These are phyloP conservation scores for Corythoichthys intestinalis DNA, from an alignment of 2,113 vertebrate species.

Conservation along the genomic window DNA sequence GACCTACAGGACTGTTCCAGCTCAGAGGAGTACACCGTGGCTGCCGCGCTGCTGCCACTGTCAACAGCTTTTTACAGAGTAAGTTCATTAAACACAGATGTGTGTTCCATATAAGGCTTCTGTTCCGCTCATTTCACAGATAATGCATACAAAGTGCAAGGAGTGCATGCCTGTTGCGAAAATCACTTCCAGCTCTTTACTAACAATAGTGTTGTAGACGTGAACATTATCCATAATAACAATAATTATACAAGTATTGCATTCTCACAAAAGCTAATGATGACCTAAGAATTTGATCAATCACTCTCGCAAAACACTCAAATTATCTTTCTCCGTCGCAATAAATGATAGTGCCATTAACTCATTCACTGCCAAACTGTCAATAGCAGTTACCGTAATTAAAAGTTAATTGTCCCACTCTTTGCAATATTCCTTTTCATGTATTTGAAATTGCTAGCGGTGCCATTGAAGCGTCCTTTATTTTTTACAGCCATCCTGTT, in stretches of 20 bases:
- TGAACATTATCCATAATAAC: background rate
- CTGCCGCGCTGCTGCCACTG: slow-evolving; percentile 87
- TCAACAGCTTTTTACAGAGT: slow-evolving; percentile 96
- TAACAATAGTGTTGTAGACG: background rate
- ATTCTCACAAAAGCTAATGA: no score
- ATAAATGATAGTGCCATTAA: no score
- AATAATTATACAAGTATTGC: background rate
- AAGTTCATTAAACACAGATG: slow-evolving; percentile 53
- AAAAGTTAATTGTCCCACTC: background rate
- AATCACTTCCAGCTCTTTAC: background rate
- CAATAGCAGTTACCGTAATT: background rate
- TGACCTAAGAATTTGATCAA: no score
- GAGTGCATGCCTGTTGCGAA: background rate
- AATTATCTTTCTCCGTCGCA: no score
- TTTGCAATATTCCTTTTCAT: background rate
- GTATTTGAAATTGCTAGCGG: background rate
- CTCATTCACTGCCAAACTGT: no score
- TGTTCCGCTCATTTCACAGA: background rate
- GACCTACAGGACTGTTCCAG: slow-evolving; percentile 90
- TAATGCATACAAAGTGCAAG: background rate
- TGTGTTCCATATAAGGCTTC: background rate
- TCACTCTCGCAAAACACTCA: no score
- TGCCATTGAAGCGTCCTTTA: background rate
- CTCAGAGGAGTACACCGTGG: slow-evolving; percentile 91
- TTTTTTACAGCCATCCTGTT: background rate